Evolutionary conservation across 2,113 vertebrate genomes (phyloP), one percentile per base, ranked within the genome.

Genomic region (Xenotilapia leptura): DNA sequence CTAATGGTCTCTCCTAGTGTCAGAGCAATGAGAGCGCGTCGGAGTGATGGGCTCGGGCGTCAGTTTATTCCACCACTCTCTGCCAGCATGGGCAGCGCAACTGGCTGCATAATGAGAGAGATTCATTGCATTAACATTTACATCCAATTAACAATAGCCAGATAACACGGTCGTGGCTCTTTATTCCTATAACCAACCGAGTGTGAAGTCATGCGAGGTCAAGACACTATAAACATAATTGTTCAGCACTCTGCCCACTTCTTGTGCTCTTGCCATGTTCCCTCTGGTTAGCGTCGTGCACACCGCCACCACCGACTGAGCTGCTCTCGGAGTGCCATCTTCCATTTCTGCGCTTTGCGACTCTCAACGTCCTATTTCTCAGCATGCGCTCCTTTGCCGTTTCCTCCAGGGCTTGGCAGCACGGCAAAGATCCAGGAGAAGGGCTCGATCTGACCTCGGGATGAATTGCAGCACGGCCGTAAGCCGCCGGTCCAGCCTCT

Each of bases 101-200:
- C 53, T 65, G 88, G 79, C 80, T 84, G 88, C 82, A 92, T 94
- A 94, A 94, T 94, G 90, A 94, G 93, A 86, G 60, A 55, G 87
- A 93, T 94, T 94, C 92, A 85, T 94, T 89, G 94, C 88, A 88
- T 95, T 95, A 94, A 93, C 86, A 94, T 96, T 94, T 94, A 92
- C 88, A 89, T 94, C 93, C 92, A 95, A 96, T 96, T 95, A 96
- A 91, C 89, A 85, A 90, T 53, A 87, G 86, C 86, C 84, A 88
- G 65, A 94, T 90, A 88, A 89, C 84, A 86, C 77, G 1, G 56
- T 55, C 3, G 6, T 56, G 13, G 54, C 58, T 83, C 54, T 84
- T 86, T 91, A 47, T 79, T 86, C 84, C 73, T 36, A 21, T 68
- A 86, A 81, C 87, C 88, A 83, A 49, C 90, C 86, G 45, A 89